Evolutionary conservation across 2,113 vertebrate species (phyloP).

Genomic region (Aptenodytes forsteri): DNA sequence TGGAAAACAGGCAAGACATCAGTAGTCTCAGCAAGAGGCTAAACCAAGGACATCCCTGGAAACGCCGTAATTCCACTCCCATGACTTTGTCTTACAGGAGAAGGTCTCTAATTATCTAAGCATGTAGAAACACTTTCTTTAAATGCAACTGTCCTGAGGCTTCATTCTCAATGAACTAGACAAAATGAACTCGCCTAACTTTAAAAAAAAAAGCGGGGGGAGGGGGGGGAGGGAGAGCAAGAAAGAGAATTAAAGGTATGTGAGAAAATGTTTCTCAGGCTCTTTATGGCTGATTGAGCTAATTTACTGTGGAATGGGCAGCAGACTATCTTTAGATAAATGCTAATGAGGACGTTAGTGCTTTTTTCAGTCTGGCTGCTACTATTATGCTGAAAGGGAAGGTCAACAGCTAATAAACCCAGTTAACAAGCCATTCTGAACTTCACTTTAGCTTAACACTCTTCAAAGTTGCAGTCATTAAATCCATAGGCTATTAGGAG

Average conservation of each 20-base stretch:
- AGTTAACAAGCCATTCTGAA: constrained; percentile 79
- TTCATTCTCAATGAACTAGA: not conserved
- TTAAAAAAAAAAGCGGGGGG: not conserved
- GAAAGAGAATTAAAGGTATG: constrained; percentile 55
- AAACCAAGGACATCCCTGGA: not conserved
- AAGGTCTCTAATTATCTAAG: constrained; percentile 55
- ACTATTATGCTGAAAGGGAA: constrained; percentile 77
- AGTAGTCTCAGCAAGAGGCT: not conserved
- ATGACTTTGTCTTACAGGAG: not conserved
- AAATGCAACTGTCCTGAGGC: constrained; percentile 41
- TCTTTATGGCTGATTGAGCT: constrained; percentile 79
- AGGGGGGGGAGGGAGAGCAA: not conserved
- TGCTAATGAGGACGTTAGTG: constrained; percentile 76
- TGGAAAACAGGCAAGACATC: not conserved
- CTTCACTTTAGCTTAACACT: constrained; percentile 74
- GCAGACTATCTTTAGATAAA: constrained; percentile 81
- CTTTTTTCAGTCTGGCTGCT: constrained; percentile 70
- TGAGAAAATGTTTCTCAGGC: constrained; percentile 77
- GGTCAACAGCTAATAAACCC: constrained; percentile 82
- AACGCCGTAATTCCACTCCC: not conserved
- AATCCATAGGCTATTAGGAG: constrained; percentile 72
- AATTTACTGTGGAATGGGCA: constrained; percentile 80
- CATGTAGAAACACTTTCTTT: constrained; percentile 22
- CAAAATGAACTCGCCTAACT: constrained; percentile 49
- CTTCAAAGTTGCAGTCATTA: constrained; percentile 77